Evolutionary conservation across 2,888 invertebrate species (phyloP).

Genomic region (Xestia c-nigrum): DNA sequence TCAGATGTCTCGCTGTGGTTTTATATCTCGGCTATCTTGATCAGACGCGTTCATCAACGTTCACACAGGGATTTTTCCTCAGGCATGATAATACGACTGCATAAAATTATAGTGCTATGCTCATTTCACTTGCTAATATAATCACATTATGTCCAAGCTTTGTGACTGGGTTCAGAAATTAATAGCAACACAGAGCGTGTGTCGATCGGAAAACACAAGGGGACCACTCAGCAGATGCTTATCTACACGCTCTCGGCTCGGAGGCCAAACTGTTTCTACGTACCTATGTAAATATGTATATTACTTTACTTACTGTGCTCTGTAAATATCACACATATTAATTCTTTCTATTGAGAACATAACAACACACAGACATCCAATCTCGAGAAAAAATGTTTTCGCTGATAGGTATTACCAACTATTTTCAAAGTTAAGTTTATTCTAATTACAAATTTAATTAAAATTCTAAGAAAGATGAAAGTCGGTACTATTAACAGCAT

Average conservation of each 20-base stretch:
- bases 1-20: conserved; percentile 41
- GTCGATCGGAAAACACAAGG: conserved; percentile 86
- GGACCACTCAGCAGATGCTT: conserved; percentile 90
- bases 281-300: conserved; percentile 72
- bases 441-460: background rate
- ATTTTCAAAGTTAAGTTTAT: background rate
- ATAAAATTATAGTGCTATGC: conserved; percentile 79
- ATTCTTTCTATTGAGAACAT: conserved; percentile 13
- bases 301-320: conserved; percentile 65
- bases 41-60: conserved; percentile 70
- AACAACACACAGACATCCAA: background rate
- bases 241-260: conserved; percentile 82
- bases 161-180: conserved; percentile 88
- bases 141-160: conserved; percentile 88
- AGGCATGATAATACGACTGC: conserved; percentile 74
- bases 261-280: conserved; percentile 72
- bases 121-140: conserved; percentile 89
- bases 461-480: background rate
- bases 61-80: conserved; percentile 74
- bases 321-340: conserved; percentile 21
- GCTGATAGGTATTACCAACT: background rate
- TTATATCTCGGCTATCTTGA: conserved; percentile 62
- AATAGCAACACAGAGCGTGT: conserved; percentile 86
- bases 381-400: background rate
- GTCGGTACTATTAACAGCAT: background rate